Evolutionary conservation across 92 coral and sea anemone genomes (phyloP).

Genomic region (Virgularia gustaviana): DNA sequence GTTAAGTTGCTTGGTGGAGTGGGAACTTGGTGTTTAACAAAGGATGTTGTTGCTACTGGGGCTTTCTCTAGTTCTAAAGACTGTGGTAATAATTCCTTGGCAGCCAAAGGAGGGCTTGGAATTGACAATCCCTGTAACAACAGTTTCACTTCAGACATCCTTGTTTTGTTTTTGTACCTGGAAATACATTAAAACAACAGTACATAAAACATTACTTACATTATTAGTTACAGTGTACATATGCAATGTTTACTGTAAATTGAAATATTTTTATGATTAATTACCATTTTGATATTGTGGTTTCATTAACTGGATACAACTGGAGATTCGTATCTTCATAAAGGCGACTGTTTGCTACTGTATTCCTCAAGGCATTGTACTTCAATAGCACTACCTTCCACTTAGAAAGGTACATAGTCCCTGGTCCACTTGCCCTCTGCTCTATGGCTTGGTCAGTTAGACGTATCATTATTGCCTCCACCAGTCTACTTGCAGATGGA

Average conservation of each 20-base stretch:
- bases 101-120: constrained; percentile 3
- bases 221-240: too few relatives aligned
- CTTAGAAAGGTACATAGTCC: constrained; percentile 32
- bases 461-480: constrained; percentile 32
- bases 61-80: not conserved
- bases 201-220: too few relatives aligned
- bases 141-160: constrained; percentile 34
- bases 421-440: constrained; percentile 5
- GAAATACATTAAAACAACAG: not conserved
- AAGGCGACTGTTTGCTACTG: constrained; percentile 25
- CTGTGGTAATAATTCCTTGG: not conserved
- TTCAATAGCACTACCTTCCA: constrained; percentile 47
- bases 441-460: constrained; percentile 16
- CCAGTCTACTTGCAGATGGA: constrained; percentile 44
- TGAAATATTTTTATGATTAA: not conserved
- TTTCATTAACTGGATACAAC: constrained; percentile 36
- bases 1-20: not conserved
- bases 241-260: too few relatives aligned
- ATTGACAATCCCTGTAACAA: constrained; percentile 39
- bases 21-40: not conserved
- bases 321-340: constrained; percentile 5
- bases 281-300: constrained; percentile 38
- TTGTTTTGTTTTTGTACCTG: constrained; percentile 42
- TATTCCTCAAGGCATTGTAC: constrained; percentile 30
- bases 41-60: not conserved